Evolutionary conservation across 2,113 vertebrate species (phyloP).

Genomic region (Propithecus coquereli): DNA sequence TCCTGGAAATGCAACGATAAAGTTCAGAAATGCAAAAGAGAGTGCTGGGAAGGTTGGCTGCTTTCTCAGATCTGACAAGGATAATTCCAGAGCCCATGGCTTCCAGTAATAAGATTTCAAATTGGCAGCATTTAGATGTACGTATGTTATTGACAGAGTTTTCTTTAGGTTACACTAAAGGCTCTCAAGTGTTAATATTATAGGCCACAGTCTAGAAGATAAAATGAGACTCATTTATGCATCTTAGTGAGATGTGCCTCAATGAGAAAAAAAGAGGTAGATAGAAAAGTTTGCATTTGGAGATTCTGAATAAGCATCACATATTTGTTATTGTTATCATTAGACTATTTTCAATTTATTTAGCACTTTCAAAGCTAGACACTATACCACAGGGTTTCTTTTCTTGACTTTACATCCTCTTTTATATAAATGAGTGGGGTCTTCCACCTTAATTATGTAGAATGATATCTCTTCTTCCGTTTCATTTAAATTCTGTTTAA

Average conservation of each 20-base stretch:
- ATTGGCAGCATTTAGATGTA: slow-evolving; percentile 51
- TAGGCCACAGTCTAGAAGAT: not conserved
- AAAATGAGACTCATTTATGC: slow-evolving; percentile 42
- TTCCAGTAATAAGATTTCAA: slow-evolving; percentile 60
- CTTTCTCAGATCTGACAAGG: slow-evolving; percentile 57
- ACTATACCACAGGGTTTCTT: slow-evolving; percentile 7
- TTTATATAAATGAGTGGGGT: slow-evolving; percentile 16
- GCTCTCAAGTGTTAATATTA: slow-evolving; percentile 14
- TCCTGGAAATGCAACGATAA: slow-evolving; percentile 35
- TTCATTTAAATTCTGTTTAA: slow-evolving; percentile 56
- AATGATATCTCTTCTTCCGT: slow-evolving; percentile 35
- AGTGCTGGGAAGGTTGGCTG: slow-evolving; percentile 49
- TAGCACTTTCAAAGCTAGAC: slow-evolving; percentile 52
- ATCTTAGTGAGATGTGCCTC: slow-evolving; percentile 8
- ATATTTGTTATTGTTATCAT: slow-evolving; percentile 17
- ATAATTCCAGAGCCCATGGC: slow-evolving; percentile 57
- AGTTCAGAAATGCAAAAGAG: slow-evolving; percentile 69
- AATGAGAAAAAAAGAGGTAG: not conserved
- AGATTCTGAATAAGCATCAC: slow-evolving; percentile 35
- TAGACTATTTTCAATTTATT: slow-evolving; percentile 34
- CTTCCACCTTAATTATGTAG: slow-evolving; percentile 51
- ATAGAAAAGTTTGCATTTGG: not conserved
- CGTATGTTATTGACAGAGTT: slow-evolving; percentile 13
- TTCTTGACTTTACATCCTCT: slow-evolving; percentile 30
- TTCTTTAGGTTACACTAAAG: slow-evolving; percentile 30